phyloP scores from a whole-genome alignment of 2,113 vertebrate species.

The Camarhynchus parvulus region DNA sequence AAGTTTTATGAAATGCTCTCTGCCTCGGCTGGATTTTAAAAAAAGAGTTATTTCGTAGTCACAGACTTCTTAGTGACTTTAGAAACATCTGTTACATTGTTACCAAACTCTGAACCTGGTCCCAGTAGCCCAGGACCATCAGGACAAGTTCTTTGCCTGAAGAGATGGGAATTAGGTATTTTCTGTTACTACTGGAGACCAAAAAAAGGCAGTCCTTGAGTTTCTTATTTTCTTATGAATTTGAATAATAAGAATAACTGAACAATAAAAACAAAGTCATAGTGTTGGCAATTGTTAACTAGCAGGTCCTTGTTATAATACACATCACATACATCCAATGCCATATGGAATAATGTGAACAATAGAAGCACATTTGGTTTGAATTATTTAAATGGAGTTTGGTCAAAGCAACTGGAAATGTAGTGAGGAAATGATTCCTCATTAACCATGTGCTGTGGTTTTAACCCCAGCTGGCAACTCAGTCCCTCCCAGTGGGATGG shows the following conservation, averaged over 20 bases:
- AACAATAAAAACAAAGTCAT: background rate
- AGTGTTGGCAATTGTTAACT: background rate
- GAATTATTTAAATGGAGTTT: background rate
- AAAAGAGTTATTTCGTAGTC: background rate
- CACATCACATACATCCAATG: background rate
- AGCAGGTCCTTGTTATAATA: background rate
- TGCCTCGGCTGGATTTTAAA: background rate
- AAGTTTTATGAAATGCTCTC: background rate
- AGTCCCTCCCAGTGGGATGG: background rate
- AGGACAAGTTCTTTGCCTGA: background rate
- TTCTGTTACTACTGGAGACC: background rate
- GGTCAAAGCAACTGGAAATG: background rate
- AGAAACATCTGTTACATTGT: slow-evolving; percentile 13
- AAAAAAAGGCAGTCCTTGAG: background rate
- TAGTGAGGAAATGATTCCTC: background rate
- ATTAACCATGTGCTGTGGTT: background rate
- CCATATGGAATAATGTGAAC: background rate
- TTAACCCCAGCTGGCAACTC: background rate
- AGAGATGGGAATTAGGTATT: background rate
- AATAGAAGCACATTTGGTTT: background rate
- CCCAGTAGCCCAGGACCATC: background rate
- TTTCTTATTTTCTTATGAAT: background rate
- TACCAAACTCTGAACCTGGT: background rate
- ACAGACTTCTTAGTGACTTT: background rate
- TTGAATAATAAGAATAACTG: background rate